A percentile compares a stretch with the other conserved stretches of the same genome.
Conservation (phyloP, 2,888 invertebrate genomes). For the Apodemia mormo region DNA sequence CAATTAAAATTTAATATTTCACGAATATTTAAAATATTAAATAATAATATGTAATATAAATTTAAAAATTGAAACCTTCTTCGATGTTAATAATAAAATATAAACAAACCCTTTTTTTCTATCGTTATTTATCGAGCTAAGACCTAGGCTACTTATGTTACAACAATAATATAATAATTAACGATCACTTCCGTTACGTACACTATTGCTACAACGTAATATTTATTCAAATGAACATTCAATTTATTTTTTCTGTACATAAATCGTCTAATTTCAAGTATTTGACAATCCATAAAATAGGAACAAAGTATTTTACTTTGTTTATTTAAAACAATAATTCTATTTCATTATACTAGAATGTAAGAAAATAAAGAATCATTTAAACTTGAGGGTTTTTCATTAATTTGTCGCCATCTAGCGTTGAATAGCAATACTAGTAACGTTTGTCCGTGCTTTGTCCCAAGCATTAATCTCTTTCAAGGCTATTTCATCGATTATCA, state of each 20-base stretch:
- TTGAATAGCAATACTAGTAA: constrained; percentile 44
- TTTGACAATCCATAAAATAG: background rate
- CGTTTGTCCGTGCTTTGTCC: too few relatives aligned
- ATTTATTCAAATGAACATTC: background rate
- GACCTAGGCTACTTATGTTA: too few relatives aligned
- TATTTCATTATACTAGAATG: constrained; percentile 32
- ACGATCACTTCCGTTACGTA: background rate
- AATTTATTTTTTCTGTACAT: background rate
- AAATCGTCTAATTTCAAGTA: constrained; percentile 14
- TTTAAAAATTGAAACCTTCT: background rate
- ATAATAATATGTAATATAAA: too few relatives aligned
- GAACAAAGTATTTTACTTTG: constrained; percentile 13
- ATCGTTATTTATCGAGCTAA: background rate
- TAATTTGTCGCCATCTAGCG: constrained; percentile 52
- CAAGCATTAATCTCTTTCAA: too few relatives aligned
- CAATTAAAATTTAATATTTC: too few relatives aligned
- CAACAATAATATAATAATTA: background rate
- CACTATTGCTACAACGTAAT: background rate
- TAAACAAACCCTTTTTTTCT: background rate
- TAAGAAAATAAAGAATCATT: constrained; percentile 38
- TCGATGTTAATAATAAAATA: background rate
- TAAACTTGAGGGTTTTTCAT: constrained; percentile 25
- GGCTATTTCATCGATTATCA: too few relatives aligned
- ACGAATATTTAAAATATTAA: too few relatives aligned
- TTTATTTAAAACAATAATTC: constrained; percentile 19